These are phyloP conservation scores for Phacellophora camtschatica DNA, from an alignment of 30 jellyfish, hydroid and myxozoan genomes.

Conservation along the genomic window DNA sequence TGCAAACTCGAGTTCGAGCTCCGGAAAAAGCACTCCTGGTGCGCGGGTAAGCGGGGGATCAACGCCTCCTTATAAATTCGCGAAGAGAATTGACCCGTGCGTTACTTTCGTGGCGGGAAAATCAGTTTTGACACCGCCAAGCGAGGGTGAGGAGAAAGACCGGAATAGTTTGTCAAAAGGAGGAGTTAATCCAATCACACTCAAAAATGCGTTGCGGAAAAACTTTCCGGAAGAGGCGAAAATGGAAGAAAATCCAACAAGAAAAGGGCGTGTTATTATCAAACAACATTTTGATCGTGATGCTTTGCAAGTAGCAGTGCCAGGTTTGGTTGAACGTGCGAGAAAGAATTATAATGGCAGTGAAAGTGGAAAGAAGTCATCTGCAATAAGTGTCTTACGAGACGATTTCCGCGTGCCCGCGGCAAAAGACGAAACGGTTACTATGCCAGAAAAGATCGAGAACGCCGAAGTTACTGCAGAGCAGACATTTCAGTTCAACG, in stretches of 20 bases:
- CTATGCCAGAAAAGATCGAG: conserved; percentile 1
- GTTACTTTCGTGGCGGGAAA: conserved; percentile 74
- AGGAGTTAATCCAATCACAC: conserved; percentile 43
- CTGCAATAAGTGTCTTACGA: conserved; percentile 86
- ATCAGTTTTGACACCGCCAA: conserved; percentile 55
- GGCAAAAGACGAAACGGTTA: conserved; percentile 1
- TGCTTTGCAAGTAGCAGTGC: conserved; percentile 62
- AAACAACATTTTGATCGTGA: conserved; percentile 62
- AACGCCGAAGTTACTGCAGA: conserved; percentile 8
- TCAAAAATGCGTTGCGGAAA: conserved; percentile 25
- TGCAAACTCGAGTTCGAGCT: conserved; percentile 67
- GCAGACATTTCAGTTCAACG: conserved; percentile 48
- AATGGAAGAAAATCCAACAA: conserved; percentile 6
- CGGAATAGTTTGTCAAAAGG: conserved; percentile 34
- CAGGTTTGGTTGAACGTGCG: conserved; percentile 64
- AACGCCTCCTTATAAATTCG: conserved; percentile 44
- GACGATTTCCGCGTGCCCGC: conserved; percentile 69
- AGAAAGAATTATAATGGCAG: conserved; percentile 36
- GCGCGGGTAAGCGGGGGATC: conserved; percentile 45
- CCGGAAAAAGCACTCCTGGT: conserved; percentile 83
- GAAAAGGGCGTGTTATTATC: conserved; percentile 53
- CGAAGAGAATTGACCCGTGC: conserved; percentile 53
- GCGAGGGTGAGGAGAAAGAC: conserved; percentile 23
- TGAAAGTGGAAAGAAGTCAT: conserved; percentile 49
- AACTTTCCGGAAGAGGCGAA: conserved; percentile 42